A percentile compares a stretch with the other conserved stretches of the same genome.
These are phyloP conservation scores for Oopsacas minuta DNA, from an alignment of 37 sponge, comb jelly and placozoan species.

Conservation along the genomic window DNA sequence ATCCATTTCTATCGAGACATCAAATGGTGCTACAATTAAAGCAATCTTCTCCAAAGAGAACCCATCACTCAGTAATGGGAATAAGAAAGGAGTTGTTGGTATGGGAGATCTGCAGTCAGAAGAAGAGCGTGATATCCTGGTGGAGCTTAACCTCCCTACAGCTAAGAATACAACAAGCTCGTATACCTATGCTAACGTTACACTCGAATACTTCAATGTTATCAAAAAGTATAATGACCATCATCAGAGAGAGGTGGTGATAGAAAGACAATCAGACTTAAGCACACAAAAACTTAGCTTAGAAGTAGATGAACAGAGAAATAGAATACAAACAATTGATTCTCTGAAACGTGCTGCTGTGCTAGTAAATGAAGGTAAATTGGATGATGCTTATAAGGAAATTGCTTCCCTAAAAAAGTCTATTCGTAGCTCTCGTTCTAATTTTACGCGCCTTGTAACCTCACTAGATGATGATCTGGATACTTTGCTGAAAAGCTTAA, in stretches of 20 bases:
- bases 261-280: neutral
- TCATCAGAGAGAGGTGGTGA: neutral
- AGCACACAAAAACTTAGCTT: neutral
- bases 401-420: neutral
- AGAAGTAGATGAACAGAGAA: slow-evolving; percentile 20
- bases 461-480: neutral
- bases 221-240: slow-evolving; percentile 23
- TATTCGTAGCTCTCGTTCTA: neutral
- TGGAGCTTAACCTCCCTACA: slow-evolving; percentile 17
- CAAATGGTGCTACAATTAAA: neutral
- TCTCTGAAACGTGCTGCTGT: neutral
- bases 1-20: neutral
- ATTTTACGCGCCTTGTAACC: neutral
- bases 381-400: slow-evolving; percentile 6
- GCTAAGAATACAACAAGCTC: neutral
- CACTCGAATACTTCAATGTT: slow-evolving; percentile 17
- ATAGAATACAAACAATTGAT: neutral
- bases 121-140: slow-evolving; percentile 12
- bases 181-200: neutral
- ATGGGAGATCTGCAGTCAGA: slow-evolving; percentile 26
- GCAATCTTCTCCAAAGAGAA: neutral
- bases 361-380: neutral
- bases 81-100: neutral
- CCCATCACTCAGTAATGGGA: neutral
- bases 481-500: neutral